Evolutionary conservation across 2,888 invertebrate species (phyloP).

Genomic region (Microplitis manilae): DNA sequence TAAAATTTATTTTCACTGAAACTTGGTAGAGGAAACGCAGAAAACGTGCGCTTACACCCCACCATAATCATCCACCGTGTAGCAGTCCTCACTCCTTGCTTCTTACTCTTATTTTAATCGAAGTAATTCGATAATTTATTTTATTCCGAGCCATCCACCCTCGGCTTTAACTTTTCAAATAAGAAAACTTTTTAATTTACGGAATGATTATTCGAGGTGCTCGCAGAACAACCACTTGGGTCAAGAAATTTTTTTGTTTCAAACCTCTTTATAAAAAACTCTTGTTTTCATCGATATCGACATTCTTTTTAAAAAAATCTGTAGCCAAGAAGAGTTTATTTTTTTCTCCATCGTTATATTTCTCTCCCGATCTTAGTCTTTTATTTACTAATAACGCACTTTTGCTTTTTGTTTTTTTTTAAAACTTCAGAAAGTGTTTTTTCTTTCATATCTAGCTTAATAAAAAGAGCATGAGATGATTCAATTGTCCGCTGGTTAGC

Average conservation of each 20-base stretch:
- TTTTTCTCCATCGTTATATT: too few species aligned
- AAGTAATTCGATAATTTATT: slow-evolving; percentile 63
- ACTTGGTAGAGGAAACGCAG: slow-evolving; percentile 40
- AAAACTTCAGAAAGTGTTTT: too few species aligned
- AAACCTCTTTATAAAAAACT: neutral
- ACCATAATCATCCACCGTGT: neutral
- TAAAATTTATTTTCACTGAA: slow-evolving; percentile 51
- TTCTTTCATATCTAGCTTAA: too few species aligned
- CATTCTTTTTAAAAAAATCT: too few species aligned
- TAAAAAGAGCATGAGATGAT: neutral
- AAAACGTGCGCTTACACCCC: slow-evolving; percentile 3
- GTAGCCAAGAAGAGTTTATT: too few species aligned
- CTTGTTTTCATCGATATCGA: slow-evolving; percentile 38
- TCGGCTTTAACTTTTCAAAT: slow-evolving; percentile 46
- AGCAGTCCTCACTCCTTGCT: neutral
- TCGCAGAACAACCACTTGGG: slow-evolving; percentile 16
- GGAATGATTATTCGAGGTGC: slow-evolving; percentile 49
- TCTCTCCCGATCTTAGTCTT: too few species aligned
- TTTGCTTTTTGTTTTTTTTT: too few species aligned
- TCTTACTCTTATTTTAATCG: slow-evolving; percentile 56
- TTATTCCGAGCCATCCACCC: slow-evolving; percentile 52
- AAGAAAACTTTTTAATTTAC: slow-evolving; percentile 60
- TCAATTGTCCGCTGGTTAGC: slow-evolving; percentile 36
- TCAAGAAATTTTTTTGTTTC: slow-evolving; percentile 1
- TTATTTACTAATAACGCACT: too few species aligned